A percentile compares a stretch with the other conserved stretches of the same genome.
phyloP scores from a whole-genome alignment of 2,888 invertebrate species.

The Dicyrtoma fusca region DNA sequence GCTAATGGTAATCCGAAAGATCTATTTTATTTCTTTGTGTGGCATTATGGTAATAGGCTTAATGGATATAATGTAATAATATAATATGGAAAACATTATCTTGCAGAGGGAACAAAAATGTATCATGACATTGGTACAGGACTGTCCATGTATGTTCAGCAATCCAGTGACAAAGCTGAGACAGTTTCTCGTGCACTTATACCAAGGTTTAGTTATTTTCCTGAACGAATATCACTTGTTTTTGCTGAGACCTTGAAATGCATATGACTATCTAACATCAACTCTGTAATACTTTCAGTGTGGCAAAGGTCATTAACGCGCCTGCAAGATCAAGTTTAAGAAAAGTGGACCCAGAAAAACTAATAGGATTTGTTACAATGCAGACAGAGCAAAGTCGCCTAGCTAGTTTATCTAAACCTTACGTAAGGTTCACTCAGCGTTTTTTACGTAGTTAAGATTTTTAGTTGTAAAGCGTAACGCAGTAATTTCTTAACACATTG shows the following conservation, averaged over 20 bases:
- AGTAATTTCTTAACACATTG: neutral
- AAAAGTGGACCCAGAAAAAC: conserved; percentile 35
- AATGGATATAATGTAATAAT: too few relatives aligned
- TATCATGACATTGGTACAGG: conserved; percentile 37
- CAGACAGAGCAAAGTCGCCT: conserved; percentile 30
- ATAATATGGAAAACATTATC: too few relatives aligned
- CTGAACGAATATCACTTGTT: neutral
- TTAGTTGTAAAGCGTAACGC: too few relatives aligned
- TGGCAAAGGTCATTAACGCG: conserved; percentile 30
- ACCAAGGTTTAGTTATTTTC: too few relatives aligned
- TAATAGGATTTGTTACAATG: conserved; percentile 27
- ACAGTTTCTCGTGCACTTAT: conserved; percentile 24
- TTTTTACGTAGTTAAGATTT: neutral
- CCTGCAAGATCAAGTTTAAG: conserved; percentile 10
- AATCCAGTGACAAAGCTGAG: conserved; percentile 34
- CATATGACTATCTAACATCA: conserved; percentile 10
- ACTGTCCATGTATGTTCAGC: conserved; percentile 29
- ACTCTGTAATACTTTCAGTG: conserved; percentile 5
- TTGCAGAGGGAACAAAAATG: conserved; percentile 33
- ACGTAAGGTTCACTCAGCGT: conserved; percentile 15
- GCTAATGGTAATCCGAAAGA: conserved; percentile 32
- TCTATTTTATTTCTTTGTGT: too few relatives aligned
- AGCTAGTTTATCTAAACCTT: conserved; percentile 3
- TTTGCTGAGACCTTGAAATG: conserved; percentile 30
- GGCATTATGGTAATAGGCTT: too few relatives aligned